Base-by-base conservation (phyloP, 2,888 invertebrate species). In the Cremastobaeus sp. region DNA sequence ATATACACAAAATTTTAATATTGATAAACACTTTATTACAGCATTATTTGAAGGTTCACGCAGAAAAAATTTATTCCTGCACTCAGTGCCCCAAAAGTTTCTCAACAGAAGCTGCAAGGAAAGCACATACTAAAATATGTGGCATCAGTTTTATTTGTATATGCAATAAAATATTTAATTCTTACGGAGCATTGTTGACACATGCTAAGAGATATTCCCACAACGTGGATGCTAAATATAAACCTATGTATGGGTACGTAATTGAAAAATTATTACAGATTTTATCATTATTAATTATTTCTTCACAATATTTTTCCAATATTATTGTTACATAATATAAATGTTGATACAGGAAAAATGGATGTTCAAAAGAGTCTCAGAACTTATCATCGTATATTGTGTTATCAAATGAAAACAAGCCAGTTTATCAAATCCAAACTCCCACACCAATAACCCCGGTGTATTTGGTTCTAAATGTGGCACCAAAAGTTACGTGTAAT, bases 31-130 rank as follows among this genome's bases (percentile, higher is more conserved):
- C n/a, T n/a, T n/a, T n/a, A n/a, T 77, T 81, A 1, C 75, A 89
- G 88, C 89, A 89, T 71, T 89, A 87, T 66, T 78, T 88, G 18
- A 89, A 89, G 79, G 88, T 88, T 14, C 89, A 89, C 34, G 88
- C 88, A 0, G 85, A 86, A 5, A 88, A 86, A 72, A 84, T 78
- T n/a, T 85, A 85, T 59, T 74, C 79, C 4, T 89, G 88, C 60
- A 79, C 79, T 0, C 77, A 77, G 18, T 89, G 89, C 57, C 78
- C 84, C 0, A 88, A 88, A 70, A 83, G 84, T 35, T 88, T 89
- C 68, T 86, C 88, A 0, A 88, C 88, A 0, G 84, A 84, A 74
- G 85, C 88, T 18, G 85, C 87, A 0, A 85, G 82, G 68, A 83
- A 84, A n/a, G 86, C 86, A 12, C 88, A 89, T 62, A 65, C 78